Base-by-base conservation (phyloP, 2,888 invertebrate genomes). In the Dorcus hopei region DNA sequence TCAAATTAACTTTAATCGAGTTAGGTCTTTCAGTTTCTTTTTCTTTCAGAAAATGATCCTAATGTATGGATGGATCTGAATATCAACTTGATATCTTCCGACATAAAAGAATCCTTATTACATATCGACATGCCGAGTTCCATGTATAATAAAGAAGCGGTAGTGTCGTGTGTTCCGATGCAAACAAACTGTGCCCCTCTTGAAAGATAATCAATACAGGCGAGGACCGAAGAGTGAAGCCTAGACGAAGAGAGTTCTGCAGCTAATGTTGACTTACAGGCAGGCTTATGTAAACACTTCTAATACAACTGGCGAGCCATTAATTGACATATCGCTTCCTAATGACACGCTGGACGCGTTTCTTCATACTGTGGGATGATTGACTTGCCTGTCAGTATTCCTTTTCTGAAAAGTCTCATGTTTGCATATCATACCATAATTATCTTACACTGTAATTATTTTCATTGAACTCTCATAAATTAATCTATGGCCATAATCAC, bases 191-290 rank as follows among this genome's bases (percentile, higher is more conserved):
- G 66, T 66, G 52, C 71, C 68, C 69, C 67, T 62, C 68, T 64
- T 66, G 68, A 67, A 67, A 68, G 68, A 72, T 72, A 71, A 72
- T 72, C 72, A 72, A 72, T 72, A 72, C 63, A 52, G 52, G 49
- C 48, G 58, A 49, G 38, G 58, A 51, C 23, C 47, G 47, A 39
- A 57, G 51, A 57, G 39, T 41, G 49, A 47, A 43, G 52, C 41
- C 19, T 52, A 49, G 58, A 42, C 26, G 51, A 39, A 57, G 23
- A 41, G 33, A 7, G 41, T 16, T 59, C 51, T 61, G 56, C 62
- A 57, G 61, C 63, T 60, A 64, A 64, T 70, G 70, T 70, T 70
- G 68, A 69, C 69, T 69, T 67, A 69, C 67, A 65, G 65, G 66
- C 62, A 62, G 64, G 57, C 65, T 67, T 65, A 60, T 62, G 64